These are phyloP conservation scores for Drosophila longiperda DNA, from an alignment of 2,888 invertebrate genomes.

Conservation along the genomic window DNA sequence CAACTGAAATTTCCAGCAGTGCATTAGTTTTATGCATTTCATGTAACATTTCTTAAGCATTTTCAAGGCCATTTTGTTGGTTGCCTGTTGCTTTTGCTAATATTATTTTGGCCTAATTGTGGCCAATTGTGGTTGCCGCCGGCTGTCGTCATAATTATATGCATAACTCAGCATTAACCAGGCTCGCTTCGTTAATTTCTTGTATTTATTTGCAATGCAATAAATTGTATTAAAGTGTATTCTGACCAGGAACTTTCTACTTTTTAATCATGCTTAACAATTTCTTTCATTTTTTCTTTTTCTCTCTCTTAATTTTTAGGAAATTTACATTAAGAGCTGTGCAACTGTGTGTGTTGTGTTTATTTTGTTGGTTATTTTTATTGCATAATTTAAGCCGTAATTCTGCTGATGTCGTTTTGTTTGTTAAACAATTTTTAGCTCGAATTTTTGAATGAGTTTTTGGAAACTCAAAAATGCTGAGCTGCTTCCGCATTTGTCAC, in stretches of 20 bases:
- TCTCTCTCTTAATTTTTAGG: conserved; percentile 16
- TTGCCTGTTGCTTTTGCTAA: conserved; percentile 24
- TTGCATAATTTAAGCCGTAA: conserved; percentile 51
- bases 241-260: conserved; percentile 46
- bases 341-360: conserved; percentile 2
- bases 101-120: conserved; percentile 67
- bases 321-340: conserved; percentile 36
- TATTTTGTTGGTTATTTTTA: conserved; percentile 27
- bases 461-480: neutral
- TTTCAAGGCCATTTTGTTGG: conserved; percentile 60
- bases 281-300: conserved; percentile 24
- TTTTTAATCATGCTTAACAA: conserved; percentile 38
- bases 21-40: conserved; percentile 73
- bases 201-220: conserved; percentile 70
- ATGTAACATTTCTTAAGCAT: conserved; percentile 62
- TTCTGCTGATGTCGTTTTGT: conserved; percentile 12
- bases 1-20: conserved; percentile 20
- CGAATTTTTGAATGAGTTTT: conserved; percentile 14
- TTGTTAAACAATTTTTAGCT: conserved; percentile 19
- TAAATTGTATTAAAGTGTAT: conserved; percentile 63
- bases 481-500: conserved; percentile 35
- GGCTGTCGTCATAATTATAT: conserved; percentile 39
- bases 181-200: conserved; percentile 42
- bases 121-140: conserved; percentile 48
- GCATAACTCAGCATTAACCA: conserved; percentile 68